Evolutionary conservation across 1,140 invertebrate genomes (phyloP), one percentile per base, ranked within the genome.

Genomic region (Camponotus vicinus): DNA sequence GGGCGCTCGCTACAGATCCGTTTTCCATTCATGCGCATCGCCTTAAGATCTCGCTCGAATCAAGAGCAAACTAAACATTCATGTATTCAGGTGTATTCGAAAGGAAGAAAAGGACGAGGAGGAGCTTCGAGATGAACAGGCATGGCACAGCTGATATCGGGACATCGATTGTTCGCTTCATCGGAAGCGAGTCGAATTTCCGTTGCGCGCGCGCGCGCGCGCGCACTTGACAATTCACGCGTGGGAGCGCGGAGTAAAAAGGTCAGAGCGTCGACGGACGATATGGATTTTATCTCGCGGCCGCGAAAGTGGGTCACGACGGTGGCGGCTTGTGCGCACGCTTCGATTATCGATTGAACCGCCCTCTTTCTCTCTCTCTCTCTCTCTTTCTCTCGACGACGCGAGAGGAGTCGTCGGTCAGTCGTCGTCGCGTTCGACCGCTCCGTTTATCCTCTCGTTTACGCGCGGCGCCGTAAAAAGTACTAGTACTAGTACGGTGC

Each of bases 301-400:
- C 66, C 45, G 69, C 40, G 83, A 92, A 94, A 94, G 91, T 94
- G 91, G 94, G 94, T 94, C 93, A 94, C 85, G 79, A 76, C 82
- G 78, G 52, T 77, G 89, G 59, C 66, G 32, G 82, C 86, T 63
- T 93, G 90, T 94, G 93, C 93, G 94, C 94, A 94, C 90, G 93
- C 92, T 94, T 94, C 90, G 88, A 92, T 94, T 95, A 95, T 95
- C 94, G 94, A 95, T 95, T 94, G 91, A 92, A 92, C 80, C 88
- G 77, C 89, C 92, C 15, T 34, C 45, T 52, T 27, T 73, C 15
- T 52, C 49, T 18, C 49, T 52, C 13, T 18, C 21, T 21, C 21
- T 49, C 45, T 15, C 13, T 13, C 45, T 49, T 13, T 49, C 45
- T 52, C 49, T 71, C 49, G n/a, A 13, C 34, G 86, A 70, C 67